Percentiles rank a stretch among this genome's conserved stretches.
Conservation (phyloP, 1,140 invertebrate species). For the Zaprionus gabonicus region DNA sequence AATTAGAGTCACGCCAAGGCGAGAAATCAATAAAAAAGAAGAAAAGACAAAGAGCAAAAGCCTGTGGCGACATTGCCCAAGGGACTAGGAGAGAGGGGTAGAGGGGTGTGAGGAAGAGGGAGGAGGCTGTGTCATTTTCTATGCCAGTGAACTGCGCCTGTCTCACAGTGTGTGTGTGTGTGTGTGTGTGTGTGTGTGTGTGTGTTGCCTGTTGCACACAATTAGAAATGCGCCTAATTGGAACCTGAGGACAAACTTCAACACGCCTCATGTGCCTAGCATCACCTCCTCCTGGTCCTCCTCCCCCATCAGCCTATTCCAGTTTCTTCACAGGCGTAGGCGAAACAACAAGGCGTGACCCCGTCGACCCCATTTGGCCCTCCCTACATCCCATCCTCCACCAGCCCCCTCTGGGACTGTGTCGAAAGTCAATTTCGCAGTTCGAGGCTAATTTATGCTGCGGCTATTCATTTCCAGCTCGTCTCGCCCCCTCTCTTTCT, state of each 20-base stretch:
- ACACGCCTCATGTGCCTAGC: not conserved
- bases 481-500: not conserved
- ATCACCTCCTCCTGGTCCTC: too few relatives aligned
- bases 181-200: constrained; percentile 40
- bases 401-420: not conserved
- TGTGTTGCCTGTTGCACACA: constrained; percentile 46
- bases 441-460: constrained; percentile 72
- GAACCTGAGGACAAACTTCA: constrained; percentile 51
- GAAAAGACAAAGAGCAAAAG: constrained; percentile 23
- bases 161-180: constrained; percentile 35
- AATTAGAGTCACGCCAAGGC: constrained; percentile 71
- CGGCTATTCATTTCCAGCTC: constrained; percentile 27
- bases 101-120: not conserved
- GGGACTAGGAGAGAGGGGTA: constrained; percentile 8
- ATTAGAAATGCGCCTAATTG: constrained; percentile 71
- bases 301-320: too few relatives aligned
- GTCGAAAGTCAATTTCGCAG: constrained; percentile 60
- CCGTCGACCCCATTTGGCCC: constrained; percentile 11
- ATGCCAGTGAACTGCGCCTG: constrained; percentile 67
- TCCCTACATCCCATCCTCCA: not conserved
- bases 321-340: too few relatives aligned
- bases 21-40: constrained; percentile 67
- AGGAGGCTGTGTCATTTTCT: constrained; percentile 61
- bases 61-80: constrained; percentile 25
- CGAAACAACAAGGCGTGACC: not conserved